A percentile compares a stretch with the other conserved stretches of the same genome.
These are phyloP conservation scores for Vulpes vulpes DNA, from an alignment of 2,113 vertebrate species.

Conservation along the genomic window DNA sequence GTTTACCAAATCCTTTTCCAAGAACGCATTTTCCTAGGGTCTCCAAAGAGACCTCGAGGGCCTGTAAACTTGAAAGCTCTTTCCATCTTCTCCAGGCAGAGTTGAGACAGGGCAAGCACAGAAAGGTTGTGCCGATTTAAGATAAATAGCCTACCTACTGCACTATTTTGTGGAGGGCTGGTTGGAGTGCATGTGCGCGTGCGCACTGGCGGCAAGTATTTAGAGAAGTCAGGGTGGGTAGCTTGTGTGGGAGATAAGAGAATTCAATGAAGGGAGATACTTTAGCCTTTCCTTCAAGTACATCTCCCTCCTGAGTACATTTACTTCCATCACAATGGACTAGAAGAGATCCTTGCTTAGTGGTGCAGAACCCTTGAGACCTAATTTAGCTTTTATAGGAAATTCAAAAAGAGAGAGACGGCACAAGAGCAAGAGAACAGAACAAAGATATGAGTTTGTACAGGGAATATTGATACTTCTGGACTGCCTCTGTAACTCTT, in stretches of 20 bases:
- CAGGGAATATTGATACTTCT: slow-evolving; percentile 87
- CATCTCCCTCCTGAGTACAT: slow-evolving; percentile 86
- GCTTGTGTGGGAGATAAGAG: slow-evolving; percentile 75
- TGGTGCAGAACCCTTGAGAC: slow-evolving; percentile 86
- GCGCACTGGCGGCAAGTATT: neutral
- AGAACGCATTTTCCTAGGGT: neutral
- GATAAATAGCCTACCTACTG: neutral
- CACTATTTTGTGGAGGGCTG: neutral
- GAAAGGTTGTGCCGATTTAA: neutral
- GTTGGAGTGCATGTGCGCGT: neutral
- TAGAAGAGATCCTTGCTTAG: slow-evolving; percentile 88
- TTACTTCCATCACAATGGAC: slow-evolving; percentile 88
- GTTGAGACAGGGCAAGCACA: neutral
- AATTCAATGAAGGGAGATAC: slow-evolving; percentile 80
- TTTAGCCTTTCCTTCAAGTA: slow-evolving; percentile 84
- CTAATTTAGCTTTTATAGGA: slow-evolving; percentile 91
- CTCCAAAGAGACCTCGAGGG: neutral
- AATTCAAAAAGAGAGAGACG: slow-evolving; percentile 87
- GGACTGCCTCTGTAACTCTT: slow-evolving; percentile 84
- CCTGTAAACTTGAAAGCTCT: neutral
- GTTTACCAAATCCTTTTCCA: slow-evolving; percentile 17
- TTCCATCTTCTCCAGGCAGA: neutral
- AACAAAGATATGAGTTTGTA: slow-evolving; percentile 86
- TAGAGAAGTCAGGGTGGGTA: slow-evolving; percentile 66
- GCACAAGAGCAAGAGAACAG: slow-evolving; percentile 77